Base-by-base conservation (phyloP, 2,888 invertebrate species). In the Listrodromus nycthemerus region DNA sequence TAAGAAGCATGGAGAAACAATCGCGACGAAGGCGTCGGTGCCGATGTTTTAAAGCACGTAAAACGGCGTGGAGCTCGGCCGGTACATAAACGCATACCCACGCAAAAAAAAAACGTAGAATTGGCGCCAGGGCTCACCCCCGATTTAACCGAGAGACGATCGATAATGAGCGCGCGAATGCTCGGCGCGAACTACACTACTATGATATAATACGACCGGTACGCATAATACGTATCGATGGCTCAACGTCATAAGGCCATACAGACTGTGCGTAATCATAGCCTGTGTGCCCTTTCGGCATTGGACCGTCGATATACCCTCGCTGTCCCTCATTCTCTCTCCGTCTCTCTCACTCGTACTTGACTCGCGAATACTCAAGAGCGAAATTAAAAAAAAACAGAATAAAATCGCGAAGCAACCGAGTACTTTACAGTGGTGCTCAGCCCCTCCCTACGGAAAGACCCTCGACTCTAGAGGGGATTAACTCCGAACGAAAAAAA, bases 101-200 rank as follows among this genome's bases (percentile, higher is more conserved):
- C 66, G 33, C 63, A 70, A 55, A 21, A 30, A 58, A 70, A 67
- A 41, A 27, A 52, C 45, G 37, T 73, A 55, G 41, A 67, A 41
- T 50, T 74, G 71, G 66, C 65, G 74, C 80, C 84, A 50, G 21
- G 55, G 58, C 69, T 77, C 77, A 75, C 41, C 71, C 75, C 77
- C 74, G 83, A 85, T 84, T 84, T 76, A 67, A 86, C 77, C 83
- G 83, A 84, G 77, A 84, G 77, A 83, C 84, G 83, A 85, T 84
- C 86, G 83, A 86, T 85, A 81, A 84, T 83, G 81, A 83, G 84
- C 82, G 74, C 80, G 58, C 55, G 41, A 82, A 73, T 65, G 78
- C 80, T 84, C 79, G 77, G 70, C 19, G 76, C 75, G 69, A 75
- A 66, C 48, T 63, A 83, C 52, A 79, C 75, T 70, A 70, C 75